Percentiles rank a stretch among this genome's conserved stretches.
These are phyloP conservation scores for Xylota sylvarum DNA, from an alignment of 2,888 invertebrate genomes.

Conservation along the genomic window DNA sequence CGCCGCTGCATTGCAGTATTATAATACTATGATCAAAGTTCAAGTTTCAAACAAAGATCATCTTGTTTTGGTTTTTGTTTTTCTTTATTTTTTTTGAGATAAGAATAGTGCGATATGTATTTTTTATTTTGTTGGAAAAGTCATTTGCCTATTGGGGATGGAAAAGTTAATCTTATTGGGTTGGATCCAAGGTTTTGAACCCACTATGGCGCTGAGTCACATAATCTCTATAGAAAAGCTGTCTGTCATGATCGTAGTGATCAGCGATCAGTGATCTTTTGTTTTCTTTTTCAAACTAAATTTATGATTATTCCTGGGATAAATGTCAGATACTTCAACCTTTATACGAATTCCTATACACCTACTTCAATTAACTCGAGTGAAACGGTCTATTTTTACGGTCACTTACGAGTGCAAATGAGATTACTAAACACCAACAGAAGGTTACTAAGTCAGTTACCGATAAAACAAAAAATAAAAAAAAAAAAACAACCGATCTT, in stretches of 20 bases:
- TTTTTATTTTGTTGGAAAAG: constrained; percentile 1
- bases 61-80: constrained; percentile 1
- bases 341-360: not conserved
- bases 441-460: constrained; percentile 59
- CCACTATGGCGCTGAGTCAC: constrained; percentile 27
- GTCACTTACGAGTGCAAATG: not conserved
- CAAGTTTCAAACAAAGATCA: constrained; percentile 21
- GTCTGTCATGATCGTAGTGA: constrained; percentile 1
- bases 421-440: constrained; percentile 33
- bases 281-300: not conserved
- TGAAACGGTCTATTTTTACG: not conserved
- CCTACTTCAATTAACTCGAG: not conserved
- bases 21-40: constrained; percentile 26
- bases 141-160: constrained; percentile 9
- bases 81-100: constrained; percentile 3
- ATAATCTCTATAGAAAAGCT: not conserved
- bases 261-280: constrained; percentile 14
- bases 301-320: not conserved
- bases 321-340: constrained; percentile 9
- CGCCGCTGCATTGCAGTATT: too few relatives aligned
- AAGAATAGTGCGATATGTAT: constrained; percentile 20
- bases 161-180: constrained; percentile 31
- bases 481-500: not conserved
- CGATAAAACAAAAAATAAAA: constrained; percentile 14
- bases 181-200: constrained; percentile 32